phyloP scores from a whole-genome alignment of 1,140 invertebrate genomes.

The Anadara kagoshimensis region DNA sequence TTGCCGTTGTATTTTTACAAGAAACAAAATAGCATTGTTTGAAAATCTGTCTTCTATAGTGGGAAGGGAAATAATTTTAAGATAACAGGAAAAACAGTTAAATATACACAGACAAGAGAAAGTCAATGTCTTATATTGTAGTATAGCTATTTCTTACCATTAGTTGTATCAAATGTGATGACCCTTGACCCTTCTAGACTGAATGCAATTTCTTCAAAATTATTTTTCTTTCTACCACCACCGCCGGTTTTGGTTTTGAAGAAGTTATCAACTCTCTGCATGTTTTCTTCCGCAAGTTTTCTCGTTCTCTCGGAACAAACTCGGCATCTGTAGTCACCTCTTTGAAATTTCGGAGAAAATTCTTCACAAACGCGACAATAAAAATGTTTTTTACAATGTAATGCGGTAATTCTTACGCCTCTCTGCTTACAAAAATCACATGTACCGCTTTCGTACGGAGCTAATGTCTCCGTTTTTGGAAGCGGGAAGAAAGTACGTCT shows the following conservation, averaged over 20 bases:
- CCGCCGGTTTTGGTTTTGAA: neutral
- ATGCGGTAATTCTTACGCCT: constrained; percentile 15
- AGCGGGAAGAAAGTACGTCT: no score
- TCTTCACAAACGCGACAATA: constrained; percentile 29
- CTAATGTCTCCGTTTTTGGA: no score
- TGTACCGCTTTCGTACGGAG: constrained; percentile 6
- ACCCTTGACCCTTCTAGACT: constrained; percentile 7
- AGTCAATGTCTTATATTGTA: neutral
- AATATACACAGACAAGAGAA: neutral
- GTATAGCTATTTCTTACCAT: neutral
- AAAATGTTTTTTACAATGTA: constrained; percentile 28
- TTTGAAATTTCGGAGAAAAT: constrained; percentile 32
- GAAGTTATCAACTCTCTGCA: constrained; percentile 18
- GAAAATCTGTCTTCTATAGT: no score
- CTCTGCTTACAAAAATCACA: constrained; percentile 38
- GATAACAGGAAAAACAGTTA: no score
- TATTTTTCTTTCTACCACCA: neutral
- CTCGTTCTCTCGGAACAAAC: constrained; percentile 9
- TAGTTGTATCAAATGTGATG: constrained; percentile 12
- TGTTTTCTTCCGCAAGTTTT: neutral
- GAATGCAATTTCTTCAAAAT: constrained; percentile 8
- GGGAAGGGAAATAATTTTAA: no score
- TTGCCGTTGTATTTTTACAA: no score
- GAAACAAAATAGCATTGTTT: no score
- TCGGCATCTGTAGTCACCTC: constrained; percentile 22